Evolutionary conservation across 2,888 invertebrate species (phyloP), one percentile per base, ranked within the genome.

Genomic region (Aporophyla lueneburgensis): DNA sequence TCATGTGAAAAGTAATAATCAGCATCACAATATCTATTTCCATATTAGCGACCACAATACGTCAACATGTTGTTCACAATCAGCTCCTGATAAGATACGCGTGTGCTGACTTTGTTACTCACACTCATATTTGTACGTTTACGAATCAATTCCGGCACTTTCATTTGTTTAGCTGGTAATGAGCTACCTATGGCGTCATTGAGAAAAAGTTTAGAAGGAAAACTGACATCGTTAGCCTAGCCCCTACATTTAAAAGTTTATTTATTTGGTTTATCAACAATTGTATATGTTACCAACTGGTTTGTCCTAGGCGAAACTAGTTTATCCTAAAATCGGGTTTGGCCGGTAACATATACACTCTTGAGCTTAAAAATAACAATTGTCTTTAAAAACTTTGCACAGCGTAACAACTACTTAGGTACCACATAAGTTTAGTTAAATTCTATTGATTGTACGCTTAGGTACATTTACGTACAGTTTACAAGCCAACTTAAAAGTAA

Each of bases 41-140:
- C 46, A 53, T 67, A 68, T 33, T 51, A 59, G 12, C 53, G 63
- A 65, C 24, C 49, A 49, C 67, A 65, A 66, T 80, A 58, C 80
- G 1, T 16, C 59, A 77, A 59, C 53, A 68, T 24, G 40, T 61
- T 40, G 59, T 14, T 10, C 49, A 59, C 49, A n/a, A 77, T 77
- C 61, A 69, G 51, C 51, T 40, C 24, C 0, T 46, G 81, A 81
- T 81, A 67, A 78, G 79, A 78, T 81, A 65, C 61, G n/a, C 19
- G 12, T 1, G 33, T 51, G 54, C 33, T 67, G 43, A 54, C 49
- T 56, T 24, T 53, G 51, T 72, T 78, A 78, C 27, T 70, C 59
- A 80, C 53, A 14, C 33, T 24, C 69, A 76, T 53, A 66, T 73
- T 58, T 27, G 14, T 70, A 24, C 43, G 21, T 72, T 69, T 53